Evolutionary conservation across 2,888 invertebrate species (phyloP), one percentile per base, ranked within the genome.

Genomic region (Rutpela maculata): DNA sequence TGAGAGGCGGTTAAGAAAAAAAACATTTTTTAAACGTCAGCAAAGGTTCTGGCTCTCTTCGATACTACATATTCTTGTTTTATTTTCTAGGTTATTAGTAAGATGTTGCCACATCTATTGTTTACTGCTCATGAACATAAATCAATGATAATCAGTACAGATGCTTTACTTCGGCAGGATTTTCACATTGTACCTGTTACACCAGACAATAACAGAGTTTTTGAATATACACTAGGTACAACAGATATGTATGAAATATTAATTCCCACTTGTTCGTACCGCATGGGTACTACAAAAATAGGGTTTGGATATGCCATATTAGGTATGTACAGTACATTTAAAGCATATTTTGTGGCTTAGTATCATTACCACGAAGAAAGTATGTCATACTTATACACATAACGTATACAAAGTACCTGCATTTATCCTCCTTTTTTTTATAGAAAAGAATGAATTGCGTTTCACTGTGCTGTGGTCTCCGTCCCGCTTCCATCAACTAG

Each of bases 191-290:
- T 84, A 71, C 87, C 88, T 43, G 80, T 88, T 67, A 86, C 84
- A 18, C 85, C 86, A 38, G 84, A 86, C 59, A 85, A 89, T 82
- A 89, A 89, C 66, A 86, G 89, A 77, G 83, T 91, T 55, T 91
- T 90, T 84, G 88, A 90, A 79, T 89, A 90, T 74, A 86, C 89
- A 70, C 87, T 92, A 76, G 90, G 90, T 57, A 86, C 88, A 79
- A 89, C 89, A 56, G 90, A 91, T 82, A 89, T 91, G 85, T 91
- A 91, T 84, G 98, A 99, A 91, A 93, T 99, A 67, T 93, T 95
- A 89, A 95, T 98, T 81, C 99, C 99, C 1, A 98, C 99, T 0
- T 97, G 97, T 87, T 98, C 98, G 0, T 99, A 99, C 89, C 93
- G 99, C 85, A 99, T 99, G 99, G 99, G 99, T 0, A 96, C 95